These are phyloP conservation scores for Carassius gibelio DNA, from an alignment of 2,113 vertebrate species.

Conservation along the genomic window DNA sequence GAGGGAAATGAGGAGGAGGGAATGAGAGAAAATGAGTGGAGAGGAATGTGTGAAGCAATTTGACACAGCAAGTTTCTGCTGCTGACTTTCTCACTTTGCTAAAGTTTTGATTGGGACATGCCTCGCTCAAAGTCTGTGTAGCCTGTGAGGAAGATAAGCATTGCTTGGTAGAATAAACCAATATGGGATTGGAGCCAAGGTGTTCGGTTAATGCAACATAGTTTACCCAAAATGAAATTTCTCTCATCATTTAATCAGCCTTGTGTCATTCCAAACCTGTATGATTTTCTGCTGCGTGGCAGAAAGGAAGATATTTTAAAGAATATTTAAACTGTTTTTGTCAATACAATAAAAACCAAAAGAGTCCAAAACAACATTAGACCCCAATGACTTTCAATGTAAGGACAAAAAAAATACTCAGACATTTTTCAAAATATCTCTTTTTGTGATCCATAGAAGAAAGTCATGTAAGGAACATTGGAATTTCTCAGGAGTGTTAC, in stretches of 20 bases:
- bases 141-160: not conserved
- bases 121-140: not conserved
- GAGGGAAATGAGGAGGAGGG: conserved; percentile 52
- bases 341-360: not conserved
- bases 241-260: not conserved
- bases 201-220: not conserved
- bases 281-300: not conserved
- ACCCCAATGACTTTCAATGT: not conserved
- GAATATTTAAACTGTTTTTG: not conserved
- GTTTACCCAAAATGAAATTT: not conserved
- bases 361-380: not conserved
- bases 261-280: not conserved
- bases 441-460: not conserved
- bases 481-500: not conserved
- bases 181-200: not conserved
- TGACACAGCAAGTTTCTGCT: conserved; percentile 75
- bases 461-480: not conserved
- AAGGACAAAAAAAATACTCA: not conserved
- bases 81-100: conserved; percentile 61
- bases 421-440: not conserved
- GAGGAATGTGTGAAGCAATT: conserved; percentile 76
- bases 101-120: conserved; percentile 2
- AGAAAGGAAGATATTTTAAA: not conserved
- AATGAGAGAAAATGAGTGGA: conserved; percentile 63
- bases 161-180: conserved; percentile 20